A percentile compares a stretch with the other conserved stretches of the same genome.
These are phyloP conservation scores for Torymus aiolomorphi DNA, from an alignment of 2,888 invertebrate species.

Conservation along the genomic window DNA sequence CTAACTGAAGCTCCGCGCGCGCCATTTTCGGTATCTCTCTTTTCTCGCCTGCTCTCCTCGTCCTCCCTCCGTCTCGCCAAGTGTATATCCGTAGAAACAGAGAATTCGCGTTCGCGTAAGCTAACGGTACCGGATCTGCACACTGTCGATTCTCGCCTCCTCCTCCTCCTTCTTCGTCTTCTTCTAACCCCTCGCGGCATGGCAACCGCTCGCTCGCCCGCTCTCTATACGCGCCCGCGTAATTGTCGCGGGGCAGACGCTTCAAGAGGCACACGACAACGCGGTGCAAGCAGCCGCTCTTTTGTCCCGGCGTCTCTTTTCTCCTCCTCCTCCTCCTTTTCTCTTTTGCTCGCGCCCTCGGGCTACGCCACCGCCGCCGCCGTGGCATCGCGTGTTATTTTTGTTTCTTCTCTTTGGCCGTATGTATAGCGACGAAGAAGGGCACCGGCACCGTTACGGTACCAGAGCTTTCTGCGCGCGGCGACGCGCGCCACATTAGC, in stretches of 20 bases:
- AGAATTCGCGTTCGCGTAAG: background rate
- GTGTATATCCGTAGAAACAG: background rate
- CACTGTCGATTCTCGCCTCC: background rate
- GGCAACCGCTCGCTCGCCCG: background rate
- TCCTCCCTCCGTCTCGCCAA: background rate
- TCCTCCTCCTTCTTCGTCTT: background rate
- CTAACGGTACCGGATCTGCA: constrained; percentile 21
- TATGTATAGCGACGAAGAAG: background rate
- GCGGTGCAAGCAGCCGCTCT: background rate
- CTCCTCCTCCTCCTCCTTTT: background rate
- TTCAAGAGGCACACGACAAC: constrained; percentile 14
- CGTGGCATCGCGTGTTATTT: too few relatives aligned
- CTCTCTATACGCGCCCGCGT: background rate
- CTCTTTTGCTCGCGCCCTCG: too few relatives aligned
- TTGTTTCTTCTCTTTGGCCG: too few relatives aligned
- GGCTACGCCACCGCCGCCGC: too few relatives aligned
- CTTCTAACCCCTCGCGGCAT: constrained; percentile 9
- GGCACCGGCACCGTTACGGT: constrained; percentile 20
- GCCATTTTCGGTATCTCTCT: constrained; percentile 68
- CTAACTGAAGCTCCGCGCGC: constrained; percentile 64
- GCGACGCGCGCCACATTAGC: constrained; percentile 4
- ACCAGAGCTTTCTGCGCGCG: background rate
- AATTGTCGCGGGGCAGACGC: constrained; percentile 11
- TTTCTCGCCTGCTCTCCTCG: background rate
- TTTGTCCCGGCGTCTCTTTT: background rate